Evolutionary conservation across 1,140 invertebrate genomes (phyloP).

Genomic region (Acyrthosiphon pisum): DNA sequence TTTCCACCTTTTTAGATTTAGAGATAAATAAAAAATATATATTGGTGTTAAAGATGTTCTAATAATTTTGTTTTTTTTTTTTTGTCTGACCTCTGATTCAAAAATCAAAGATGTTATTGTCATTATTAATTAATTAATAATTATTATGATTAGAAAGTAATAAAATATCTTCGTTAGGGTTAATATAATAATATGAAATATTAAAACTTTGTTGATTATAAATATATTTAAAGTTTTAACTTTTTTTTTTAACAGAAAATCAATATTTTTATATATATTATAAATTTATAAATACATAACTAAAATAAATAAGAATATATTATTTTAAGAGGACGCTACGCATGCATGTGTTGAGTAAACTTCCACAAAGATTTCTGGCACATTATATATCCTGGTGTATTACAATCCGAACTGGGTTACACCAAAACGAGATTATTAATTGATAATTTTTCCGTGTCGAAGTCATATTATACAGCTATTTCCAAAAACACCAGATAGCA

Average conservation of each 20-base stretch:
- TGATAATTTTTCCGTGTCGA: no score
- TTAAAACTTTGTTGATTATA: neutral
- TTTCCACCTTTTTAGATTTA: neutral
- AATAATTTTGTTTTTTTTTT: neutral
- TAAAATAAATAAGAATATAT: no score
- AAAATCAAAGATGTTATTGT: no score
- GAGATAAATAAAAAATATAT: neutral
- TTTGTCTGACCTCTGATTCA: no score
- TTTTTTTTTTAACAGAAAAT: neutral
- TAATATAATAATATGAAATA: neutral
- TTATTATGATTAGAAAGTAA: neutral
- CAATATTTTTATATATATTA: neutral
- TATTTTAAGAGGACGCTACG: neutral
- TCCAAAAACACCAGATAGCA: no score
- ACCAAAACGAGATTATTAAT: no score
- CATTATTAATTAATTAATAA: neutral
- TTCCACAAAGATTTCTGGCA: no score
- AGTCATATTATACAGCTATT: no score
- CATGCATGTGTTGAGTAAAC: no score
- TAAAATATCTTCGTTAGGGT: neutral
- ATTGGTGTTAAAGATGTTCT: neutral
- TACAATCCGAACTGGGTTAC: no score
- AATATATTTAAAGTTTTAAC: neutral
- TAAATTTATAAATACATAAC: no score
- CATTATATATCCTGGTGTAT: no score